phyloP scores from a whole-genome alignment of 1,140 invertebrate genomes.

The Dendroctonus valens region DNA sequence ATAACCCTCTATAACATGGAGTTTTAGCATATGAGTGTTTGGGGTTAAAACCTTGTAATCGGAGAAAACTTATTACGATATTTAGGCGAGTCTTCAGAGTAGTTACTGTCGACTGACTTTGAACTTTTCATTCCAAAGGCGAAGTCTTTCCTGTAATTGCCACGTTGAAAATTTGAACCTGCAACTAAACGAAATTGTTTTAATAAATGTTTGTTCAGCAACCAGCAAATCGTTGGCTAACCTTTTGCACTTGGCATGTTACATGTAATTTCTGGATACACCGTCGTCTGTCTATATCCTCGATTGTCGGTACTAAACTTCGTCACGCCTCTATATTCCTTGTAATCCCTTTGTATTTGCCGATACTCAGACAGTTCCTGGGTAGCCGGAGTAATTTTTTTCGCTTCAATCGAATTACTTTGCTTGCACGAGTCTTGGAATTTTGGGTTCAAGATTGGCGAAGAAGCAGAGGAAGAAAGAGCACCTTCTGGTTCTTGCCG shows the following conservation, averaged over 20 bases:
- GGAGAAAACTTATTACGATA: slow-evolving; percentile 39
- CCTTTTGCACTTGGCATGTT: slow-evolving; percentile 49
- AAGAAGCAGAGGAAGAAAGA: slow-evolving; percentile 54
- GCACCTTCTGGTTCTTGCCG: slow-evolving; percentile 64
- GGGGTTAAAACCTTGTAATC: slow-evolving; percentile 35
- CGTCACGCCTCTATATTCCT: slow-evolving; percentile 40
- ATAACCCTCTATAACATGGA: too few species aligned
- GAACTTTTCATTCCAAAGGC: slow-evolving; percentile 41
- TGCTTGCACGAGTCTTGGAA: slow-evolving; percentile 22
- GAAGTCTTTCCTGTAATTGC: slow-evolving; percentile 47
- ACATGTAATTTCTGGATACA: slow-evolving; percentile 47
- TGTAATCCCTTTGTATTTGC: slow-evolving; percentile 48
- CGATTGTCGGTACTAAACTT: slow-evolving; percentile 23
- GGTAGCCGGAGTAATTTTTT: slow-evolving; percentile 39
- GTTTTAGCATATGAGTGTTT: neutral
- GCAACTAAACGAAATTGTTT: slow-evolving; percentile 20
- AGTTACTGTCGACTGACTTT: slow-evolving; percentile 35
- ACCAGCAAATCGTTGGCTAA: slow-evolving; percentile 18
- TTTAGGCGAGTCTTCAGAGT: slow-evolving; percentile 42
- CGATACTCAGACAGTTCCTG: slow-evolving; percentile 47
- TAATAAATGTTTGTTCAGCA: neutral
- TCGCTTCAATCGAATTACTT: slow-evolving; percentile 24
- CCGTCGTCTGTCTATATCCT: slow-evolving; percentile 37
- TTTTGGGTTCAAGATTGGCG: slow-evolving; percentile 37
- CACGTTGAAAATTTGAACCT: slow-evolving; percentile 33